A percentile compares a stretch with the other conserved stretches of the same genome.
These are phyloP conservation scores for Decapterus maruadsi DNA, from an alignment of 2,797 vertebrate genomes.

Conservation along the genomic window DNA sequence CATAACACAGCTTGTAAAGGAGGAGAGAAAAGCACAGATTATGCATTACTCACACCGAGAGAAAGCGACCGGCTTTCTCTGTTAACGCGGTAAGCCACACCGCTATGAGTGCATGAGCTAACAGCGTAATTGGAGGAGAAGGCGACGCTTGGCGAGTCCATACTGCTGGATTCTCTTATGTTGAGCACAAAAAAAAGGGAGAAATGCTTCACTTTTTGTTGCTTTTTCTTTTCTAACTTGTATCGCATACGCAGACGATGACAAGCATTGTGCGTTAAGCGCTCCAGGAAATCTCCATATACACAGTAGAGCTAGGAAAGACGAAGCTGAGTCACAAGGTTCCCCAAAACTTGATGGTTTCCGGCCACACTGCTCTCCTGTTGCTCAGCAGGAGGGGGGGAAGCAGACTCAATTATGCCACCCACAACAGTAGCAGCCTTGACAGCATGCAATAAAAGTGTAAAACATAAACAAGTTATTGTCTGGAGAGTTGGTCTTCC, in stretches of 20 bases:
- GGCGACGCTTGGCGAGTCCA: constrained; percentile 5
- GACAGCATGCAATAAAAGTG: constrained; percentile 51
- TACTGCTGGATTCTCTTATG: constrained; percentile 16
- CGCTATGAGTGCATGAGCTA: constrained; percentile 35
- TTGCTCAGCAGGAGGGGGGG: constrained; percentile 12
- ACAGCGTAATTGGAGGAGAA: constrained; percentile 59
- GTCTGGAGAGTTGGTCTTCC: constrained; percentile 33
- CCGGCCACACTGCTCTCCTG: constrained; percentile 19
- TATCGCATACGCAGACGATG: constrained; percentile 39
- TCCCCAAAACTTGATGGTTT: constrained; percentile 45
- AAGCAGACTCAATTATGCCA: constrained; percentile 52
- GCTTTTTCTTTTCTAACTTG: constrained; percentile 25
- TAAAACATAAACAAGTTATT: constrained; percentile 62
- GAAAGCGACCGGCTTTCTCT: constrained; percentile 40
- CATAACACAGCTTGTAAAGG: constrained; percentile 60
- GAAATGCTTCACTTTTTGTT: constrained; percentile 24
- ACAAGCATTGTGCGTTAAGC: constrained; percentile 8
- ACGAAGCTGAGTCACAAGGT: constrained; percentile 32
- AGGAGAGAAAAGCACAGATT: constrained; percentile 51
- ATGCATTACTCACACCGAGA: constrained; percentile 56
- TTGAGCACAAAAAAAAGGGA: constrained; percentile 14
- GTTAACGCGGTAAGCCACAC: constrained; percentile 54
- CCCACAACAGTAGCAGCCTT: constrained; percentile 44
- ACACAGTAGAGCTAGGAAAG: background rate
- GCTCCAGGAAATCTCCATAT: constrained; percentile 22